phyloP scores from a whole-genome alignment of 2,113 vertebrate species.

The Strix uralensis region DNA sequence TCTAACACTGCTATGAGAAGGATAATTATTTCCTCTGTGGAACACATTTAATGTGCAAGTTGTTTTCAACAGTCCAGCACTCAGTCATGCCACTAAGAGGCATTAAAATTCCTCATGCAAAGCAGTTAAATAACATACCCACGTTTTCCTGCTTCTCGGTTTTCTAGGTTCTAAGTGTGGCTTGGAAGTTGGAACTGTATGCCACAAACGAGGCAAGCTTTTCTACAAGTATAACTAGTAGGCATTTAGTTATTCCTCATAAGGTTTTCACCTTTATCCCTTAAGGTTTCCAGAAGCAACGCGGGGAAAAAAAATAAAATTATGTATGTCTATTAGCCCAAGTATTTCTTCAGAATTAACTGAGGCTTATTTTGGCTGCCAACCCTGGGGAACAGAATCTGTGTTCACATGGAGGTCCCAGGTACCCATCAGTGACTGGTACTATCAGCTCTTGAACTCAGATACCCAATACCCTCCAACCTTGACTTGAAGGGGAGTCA shows the following conservation, averaged over 20 bases:
- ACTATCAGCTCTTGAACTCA: neutral
- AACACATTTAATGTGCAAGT: neutral
- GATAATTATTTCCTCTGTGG: neutral
- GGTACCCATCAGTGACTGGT: neutral
- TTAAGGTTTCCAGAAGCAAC: neutral
- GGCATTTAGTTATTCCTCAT: neutral
- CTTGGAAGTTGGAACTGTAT: neutral
- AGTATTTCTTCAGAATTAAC: neutral
- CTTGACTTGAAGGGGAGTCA: neutral
- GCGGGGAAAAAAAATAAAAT: too few species aligned
- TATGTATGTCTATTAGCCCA: neutral
- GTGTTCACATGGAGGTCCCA: neutral
- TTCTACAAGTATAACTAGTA: neutral
- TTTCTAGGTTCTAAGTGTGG: neutral
- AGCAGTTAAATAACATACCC: neutral
- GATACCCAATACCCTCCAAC: neutral
- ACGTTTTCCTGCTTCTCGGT: neutral
- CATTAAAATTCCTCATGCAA: conserved; percentile 31
- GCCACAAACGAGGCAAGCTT: neutral
- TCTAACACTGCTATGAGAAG: neutral
- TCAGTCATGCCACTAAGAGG: neutral
- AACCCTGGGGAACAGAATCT: neutral
- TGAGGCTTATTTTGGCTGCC: neutral
- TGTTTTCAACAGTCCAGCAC: neutral
- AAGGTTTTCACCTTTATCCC: neutral